phyloP scores from a whole-genome alignment of 2,113 vertebrate species.

The Triplophysa siluroides region DNA sequence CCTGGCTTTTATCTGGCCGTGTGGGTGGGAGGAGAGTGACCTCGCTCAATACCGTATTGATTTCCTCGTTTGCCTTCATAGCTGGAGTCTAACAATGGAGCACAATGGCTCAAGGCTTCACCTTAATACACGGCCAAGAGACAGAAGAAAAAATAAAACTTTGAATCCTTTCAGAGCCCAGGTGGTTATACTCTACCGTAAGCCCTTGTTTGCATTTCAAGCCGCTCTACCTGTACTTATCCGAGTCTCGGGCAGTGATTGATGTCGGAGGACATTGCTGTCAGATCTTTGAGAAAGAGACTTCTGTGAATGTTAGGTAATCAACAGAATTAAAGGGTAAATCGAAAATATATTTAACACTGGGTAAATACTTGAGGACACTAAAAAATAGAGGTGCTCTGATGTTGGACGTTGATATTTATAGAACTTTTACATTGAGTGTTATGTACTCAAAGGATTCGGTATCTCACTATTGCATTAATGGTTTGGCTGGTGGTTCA shows the following conservation, averaged over 20 bases:
- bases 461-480: too few relatives aligned
- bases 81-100: constrained; percentile 63
- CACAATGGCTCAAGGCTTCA: constrained; percentile 64
- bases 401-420: too few relatives aligned
- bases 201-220: constrained; percentile 13
- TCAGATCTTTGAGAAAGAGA: background rate
- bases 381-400: too few relatives aligned
- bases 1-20: constrained; percentile 16
- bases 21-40: constrained; percentile 69
- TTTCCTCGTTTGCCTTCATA: constrained; percentile 68
- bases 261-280: background rate
- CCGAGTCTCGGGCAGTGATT: background rate
- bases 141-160: background rate
- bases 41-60: constrained; percentile 70
- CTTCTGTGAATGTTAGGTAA: background rate
- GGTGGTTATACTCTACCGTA: background rate
- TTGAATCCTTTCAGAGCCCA: background rate
- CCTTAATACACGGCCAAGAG: constrained; percentile 50
- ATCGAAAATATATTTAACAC: too few relatives aligned
- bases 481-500: too few relatives aligned
- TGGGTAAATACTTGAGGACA: too few relatives aligned
- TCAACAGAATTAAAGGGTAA: too few relatives aligned
- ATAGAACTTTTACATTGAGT: too few relatives aligned
- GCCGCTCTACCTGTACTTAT: background rate
- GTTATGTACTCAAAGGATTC: too few relatives aligned